A percentile compares a stretch with the other conserved stretches of the same genome.
Evolutionary conservation across 2,797 vertebrate genomes (phyloP).

Genomic region (Pseudochirops cupreus): DNA sequence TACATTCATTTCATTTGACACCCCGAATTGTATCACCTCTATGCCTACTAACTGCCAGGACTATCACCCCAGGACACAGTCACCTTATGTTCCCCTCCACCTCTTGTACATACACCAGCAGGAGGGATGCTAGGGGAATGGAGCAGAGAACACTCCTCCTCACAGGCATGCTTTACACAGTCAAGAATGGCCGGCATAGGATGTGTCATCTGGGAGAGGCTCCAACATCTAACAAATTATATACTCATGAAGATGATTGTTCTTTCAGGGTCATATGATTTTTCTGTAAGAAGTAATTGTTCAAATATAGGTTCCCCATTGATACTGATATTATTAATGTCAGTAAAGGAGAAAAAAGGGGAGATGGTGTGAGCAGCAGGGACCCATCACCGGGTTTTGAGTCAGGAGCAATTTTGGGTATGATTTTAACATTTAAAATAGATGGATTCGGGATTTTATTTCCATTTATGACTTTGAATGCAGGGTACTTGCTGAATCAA

Average conservation of each 20-base stretch:
- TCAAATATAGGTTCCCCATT: constrained; percentile 51
- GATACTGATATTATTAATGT: constrained; percentile 21
- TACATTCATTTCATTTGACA: not conserved
- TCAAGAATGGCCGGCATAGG: constrained; percentile 44
- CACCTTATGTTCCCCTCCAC: constrained; percentile 6
- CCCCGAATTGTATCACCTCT: not conserved
- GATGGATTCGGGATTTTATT: constrained; percentile 33
- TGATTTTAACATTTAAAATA: constrained; percentile 66
- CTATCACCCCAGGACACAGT: not conserved
- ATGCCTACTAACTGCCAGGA: not conserved
- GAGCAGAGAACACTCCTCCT: not conserved
- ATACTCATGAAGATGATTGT: constrained; percentile 57
- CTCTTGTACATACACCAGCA: not conserved
- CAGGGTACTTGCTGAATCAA: constrained; percentile 44
- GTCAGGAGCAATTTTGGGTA: constrained; percentile 58
- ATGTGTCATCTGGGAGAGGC: constrained; percentile 51
- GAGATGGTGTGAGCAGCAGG: not conserved
- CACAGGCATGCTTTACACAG: constrained; percentile 45
- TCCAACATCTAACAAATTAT: constrained; percentile 54
- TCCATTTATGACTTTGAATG: constrained; percentile 50
- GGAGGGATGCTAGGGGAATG: constrained; percentile 13
- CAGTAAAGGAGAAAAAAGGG: not conserved
- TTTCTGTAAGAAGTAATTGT: constrained; percentile 56
- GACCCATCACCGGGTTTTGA: constrained; percentile 36
- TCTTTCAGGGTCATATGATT: constrained; percentile 59